These are phyloP conservation scores for Leptosomus discolor DNA, from an alignment of 2,113 vertebrate species.

Conservation along the genomic window DNA sequence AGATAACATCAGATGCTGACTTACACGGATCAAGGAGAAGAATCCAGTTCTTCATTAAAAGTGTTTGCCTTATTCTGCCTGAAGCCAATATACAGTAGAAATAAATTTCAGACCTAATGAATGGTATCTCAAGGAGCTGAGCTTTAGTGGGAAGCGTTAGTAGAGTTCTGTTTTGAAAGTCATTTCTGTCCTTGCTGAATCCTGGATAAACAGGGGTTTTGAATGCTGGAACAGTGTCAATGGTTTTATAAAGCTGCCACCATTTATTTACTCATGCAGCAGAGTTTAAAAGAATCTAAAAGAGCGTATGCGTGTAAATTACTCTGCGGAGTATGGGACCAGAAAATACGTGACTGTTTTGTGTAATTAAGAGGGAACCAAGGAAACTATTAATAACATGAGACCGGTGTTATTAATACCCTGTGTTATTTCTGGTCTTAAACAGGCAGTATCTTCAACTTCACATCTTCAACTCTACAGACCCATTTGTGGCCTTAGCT, in stretches of 20 bases:
- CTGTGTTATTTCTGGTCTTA: constrained; percentile 3
- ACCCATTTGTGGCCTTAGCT: neutral
- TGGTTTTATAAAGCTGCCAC: constrained; percentile 16
- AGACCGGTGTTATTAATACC: constrained; percentile 8
- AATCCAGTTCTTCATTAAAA: constrained; percentile 43
- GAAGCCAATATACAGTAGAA: constrained; percentile 1
- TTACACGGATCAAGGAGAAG: constrained; percentile 46
- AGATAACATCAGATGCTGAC: constrained; percentile 4
- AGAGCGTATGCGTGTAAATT: neutral
- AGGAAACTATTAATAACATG: constrained; percentile 42
- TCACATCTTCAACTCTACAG: neutral
- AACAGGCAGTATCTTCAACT: neutral
- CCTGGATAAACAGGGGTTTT: constrained; percentile 28
- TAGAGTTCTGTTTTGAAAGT: neutral
- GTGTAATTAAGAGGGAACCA: constrained; percentile 30
- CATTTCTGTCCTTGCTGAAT: constrained; percentile 9
- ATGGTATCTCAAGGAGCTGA: neutral
- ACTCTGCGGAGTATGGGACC: neutral
- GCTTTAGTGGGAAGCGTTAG: neutral
- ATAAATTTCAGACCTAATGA: constrained; percentile 52
- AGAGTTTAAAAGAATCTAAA: neutral
- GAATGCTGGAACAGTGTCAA: constrained; percentile 19
- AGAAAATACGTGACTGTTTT: neutral
- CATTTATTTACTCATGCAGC: neutral
- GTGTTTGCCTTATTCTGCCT: constrained; percentile 8